phyloP scores from a whole-genome alignment of 2,888 invertebrate species.

The Sminthurinus aureus region DNA sequence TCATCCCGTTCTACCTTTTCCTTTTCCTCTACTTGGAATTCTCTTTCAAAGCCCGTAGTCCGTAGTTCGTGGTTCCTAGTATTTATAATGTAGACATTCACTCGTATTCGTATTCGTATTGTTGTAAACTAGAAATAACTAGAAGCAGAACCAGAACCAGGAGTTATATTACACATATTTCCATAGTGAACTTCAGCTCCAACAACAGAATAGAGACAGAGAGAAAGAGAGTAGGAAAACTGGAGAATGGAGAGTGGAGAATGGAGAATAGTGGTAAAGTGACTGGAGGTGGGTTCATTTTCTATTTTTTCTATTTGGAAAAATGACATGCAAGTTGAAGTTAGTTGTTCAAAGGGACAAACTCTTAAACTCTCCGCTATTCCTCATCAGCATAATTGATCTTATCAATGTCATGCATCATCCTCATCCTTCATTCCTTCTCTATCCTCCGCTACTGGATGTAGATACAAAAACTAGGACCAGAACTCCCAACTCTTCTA shows the following conservation, averaged over 20 bases:
- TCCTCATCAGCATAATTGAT: constrained; percentile 42
- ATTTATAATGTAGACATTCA: too few species aligned
- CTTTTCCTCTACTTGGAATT: neutral
- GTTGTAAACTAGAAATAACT: too few species aligned
- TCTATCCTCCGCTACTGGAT: neutral
- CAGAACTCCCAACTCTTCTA: too few species aligned
- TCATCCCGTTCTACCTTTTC: neutral
- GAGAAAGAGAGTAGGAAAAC: neutral
- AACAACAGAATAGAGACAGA: neutral
- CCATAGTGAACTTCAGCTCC: too few species aligned
- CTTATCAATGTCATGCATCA: constrained; percentile 35
- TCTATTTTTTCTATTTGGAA: neutral
- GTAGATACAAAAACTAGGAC: too few species aligned
- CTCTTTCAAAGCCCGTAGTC: too few species aligned
- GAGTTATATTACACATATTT: too few species aligned
- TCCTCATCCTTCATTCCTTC: neutral
- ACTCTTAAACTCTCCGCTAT: constrained; percentile 23
- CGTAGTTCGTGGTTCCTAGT: too few species aligned
- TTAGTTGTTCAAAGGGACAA: constrained; percentile 6
- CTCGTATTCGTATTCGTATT: neutral
- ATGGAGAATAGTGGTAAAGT: too few species aligned
- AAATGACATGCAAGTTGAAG: constrained; percentile 13
- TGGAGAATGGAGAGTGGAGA: neutral
- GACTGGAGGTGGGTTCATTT: neutral
- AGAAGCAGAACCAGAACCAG: too few species aligned